phyloP scores from a whole-genome alignment of 2,888 invertebrate genomes.

The Euplagia quadripunctaria region DNA sequence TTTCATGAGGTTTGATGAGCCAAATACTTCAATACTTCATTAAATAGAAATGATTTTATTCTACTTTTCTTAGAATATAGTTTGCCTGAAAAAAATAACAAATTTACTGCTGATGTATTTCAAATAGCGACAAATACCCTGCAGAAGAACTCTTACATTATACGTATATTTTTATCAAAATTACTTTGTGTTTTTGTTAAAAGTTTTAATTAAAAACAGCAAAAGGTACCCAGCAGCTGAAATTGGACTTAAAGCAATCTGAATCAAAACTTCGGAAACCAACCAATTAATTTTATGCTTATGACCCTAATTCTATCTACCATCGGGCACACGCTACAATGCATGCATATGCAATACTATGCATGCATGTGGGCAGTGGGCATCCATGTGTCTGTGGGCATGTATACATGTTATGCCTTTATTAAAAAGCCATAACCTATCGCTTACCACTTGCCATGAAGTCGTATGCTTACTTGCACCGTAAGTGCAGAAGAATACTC shows the following conservation, averaged over 20 bases:
- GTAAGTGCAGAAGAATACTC: not conserved
- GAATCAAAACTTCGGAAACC: not conserved
- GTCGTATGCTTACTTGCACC: not conserved
- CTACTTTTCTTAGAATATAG: not conserved
- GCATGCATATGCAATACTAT: too few relatives aligned
- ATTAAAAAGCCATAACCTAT: not conserved
- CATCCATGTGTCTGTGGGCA: not conserved
- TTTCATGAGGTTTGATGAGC: constrained; percentile 19
- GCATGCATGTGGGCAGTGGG: not conserved
- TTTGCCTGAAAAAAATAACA: too few relatives aligned
- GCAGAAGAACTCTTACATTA: not conserved
- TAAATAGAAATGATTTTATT: not conserved
- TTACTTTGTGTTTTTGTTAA: too few relatives aligned
- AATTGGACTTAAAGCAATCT: not conserved
- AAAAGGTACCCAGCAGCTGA: too few relatives aligned
- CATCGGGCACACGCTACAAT: too few relatives aligned
- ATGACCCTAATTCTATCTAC: not conserved
- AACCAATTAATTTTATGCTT: too few relatives aligned
- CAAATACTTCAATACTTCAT: not conserved
- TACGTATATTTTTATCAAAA: too few relatives aligned
- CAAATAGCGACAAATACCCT: too few relatives aligned
- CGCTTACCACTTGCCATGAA: not conserved
- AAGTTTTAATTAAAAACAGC: too few relatives aligned
- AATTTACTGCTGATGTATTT: too few relatives aligned
- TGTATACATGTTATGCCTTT: not conserved